These are phyloP conservation scores for Microctonus brassicae DNA, from an alignment of 2,888 invertebrate species.

Conservation along the genomic window DNA sequence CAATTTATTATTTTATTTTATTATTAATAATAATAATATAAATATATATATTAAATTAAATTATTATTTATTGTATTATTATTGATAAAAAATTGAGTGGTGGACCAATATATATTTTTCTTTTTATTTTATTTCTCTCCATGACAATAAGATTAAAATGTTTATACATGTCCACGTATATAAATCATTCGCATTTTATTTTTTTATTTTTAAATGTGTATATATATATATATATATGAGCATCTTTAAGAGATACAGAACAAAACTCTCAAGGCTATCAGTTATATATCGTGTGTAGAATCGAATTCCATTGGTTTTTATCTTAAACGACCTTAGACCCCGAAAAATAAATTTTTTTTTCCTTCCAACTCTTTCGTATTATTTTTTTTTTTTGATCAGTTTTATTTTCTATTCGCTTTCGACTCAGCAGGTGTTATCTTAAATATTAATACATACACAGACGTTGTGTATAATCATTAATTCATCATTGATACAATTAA, in stretches of 20 bases:
- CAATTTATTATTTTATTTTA: not conserved
- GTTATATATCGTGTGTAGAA: not conserved
- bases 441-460: not conserved
- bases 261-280: not conserved
- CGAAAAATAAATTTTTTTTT: not conserved
- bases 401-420: not conserved
- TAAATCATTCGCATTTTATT: not conserved
- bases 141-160: not conserved
- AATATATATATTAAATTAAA: no score
- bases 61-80: no score
- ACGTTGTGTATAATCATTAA: not conserved
- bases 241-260: not conserved
- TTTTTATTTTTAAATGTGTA: not conserved
- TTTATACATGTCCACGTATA: not conserved
- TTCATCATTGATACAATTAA: slow-evolving; percentile 1
- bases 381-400: no score
- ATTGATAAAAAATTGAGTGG: no score
- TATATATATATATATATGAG: not conserved
- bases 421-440: slow-evolving; percentile 7
- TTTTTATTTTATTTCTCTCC: no score
- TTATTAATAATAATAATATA: no score
- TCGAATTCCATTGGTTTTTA: slow-evolving; percentile 17
- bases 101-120: no score
- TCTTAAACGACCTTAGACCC: slow-evolving; percentile 18
- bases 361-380: not conserved